phyloP scores from a whole-genome alignment of 2,888 invertebrate species.

The Eupithecia dodoneata region DNA sequence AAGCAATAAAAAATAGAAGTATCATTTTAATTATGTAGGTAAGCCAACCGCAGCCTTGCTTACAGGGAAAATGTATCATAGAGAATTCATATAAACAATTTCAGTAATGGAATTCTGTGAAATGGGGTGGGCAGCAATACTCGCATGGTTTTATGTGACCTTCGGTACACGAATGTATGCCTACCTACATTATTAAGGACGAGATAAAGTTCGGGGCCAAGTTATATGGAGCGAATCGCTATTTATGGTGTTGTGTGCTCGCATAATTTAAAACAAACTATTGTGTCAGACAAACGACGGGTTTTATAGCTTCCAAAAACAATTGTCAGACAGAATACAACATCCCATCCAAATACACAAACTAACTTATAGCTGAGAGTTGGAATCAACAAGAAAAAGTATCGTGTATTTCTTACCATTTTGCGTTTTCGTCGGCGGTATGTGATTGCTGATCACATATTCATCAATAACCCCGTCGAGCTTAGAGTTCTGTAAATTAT shows the following conservation, averaged over 20 bases:
- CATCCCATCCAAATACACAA: background rate
- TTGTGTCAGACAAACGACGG: background rate
- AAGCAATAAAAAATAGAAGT: slow-evolving; percentile 9
- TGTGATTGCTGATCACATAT: slow-evolving; percentile 81
- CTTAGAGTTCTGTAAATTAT: slow-evolving; percentile 85
- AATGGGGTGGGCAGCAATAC: slow-evolving; percentile 30
- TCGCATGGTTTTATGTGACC: slow-evolving; percentile 28
- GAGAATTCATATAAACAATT: slow-evolving; percentile 41
- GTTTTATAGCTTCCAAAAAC: slow-evolving; percentile 12
- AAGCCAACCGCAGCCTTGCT: slow-evolving; percentile 7
- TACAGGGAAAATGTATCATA: slow-evolving; percentile 27
- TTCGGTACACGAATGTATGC: slow-evolving; percentile 16
- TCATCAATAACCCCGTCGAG: slow-evolving; percentile 76
- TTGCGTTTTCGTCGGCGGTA: slow-evolving; percentile 75
- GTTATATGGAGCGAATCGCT: slow-evolving; percentile 18
- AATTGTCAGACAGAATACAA: background rate
- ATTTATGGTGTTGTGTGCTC: slow-evolving; percentile 7
- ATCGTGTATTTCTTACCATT: slow-evolving; percentile 67
- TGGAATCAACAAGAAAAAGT: background rate
- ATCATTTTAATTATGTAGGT: slow-evolving; percentile 13
- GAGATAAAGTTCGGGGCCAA: slow-evolving; percentile 20
- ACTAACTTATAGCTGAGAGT: background rate
- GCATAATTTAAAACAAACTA: slow-evolving; percentile 15
- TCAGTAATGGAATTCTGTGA: slow-evolving; percentile 37
- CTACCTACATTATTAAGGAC: slow-evolving; percentile 14